Base-by-base conservation (phyloP, 1,140 invertebrate species). In the Drosophila santomea region DNA sequence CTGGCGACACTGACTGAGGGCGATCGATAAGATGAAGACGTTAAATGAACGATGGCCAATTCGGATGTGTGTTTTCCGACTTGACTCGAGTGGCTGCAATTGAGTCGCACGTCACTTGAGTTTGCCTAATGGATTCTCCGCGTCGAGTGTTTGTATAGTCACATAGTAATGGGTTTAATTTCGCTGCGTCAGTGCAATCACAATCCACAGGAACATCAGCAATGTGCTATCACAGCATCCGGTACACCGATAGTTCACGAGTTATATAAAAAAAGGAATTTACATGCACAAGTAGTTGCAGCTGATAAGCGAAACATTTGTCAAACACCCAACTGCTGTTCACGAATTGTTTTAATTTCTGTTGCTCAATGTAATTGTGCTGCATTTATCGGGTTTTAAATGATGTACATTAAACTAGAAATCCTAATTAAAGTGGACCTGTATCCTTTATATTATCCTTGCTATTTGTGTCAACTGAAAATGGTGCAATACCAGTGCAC, bases 1-100 rank as follows among this genome's bases (percentile, higher is more conserved):
- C 57, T 5, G n/a, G 39, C 28, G 67, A 71, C 58, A 63, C 15
- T 66, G 79, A 82, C 74, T n/a, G 66, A 88, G 73, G 63, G 58
- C 66, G 20, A 45, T 54, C 43, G 79, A 88, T 88, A 83, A 57
- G 11, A 39, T 36, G n/a, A 6, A 17, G 83, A 86, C 78, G 54
- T 55, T 48, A 44, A 32, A 63, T 85, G 80, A 86, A 43, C 80
- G 82, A 88, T 88, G 63, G 72, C 74, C 78, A 81, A 80, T 80
- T 75, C 35, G 47, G 38, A 12, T 44, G 66, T 62, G 77, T 50
- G 52, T 50, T 44, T 63, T 54, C 11, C 5, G 41, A 64, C 41
- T 58, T 14, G 17, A 11, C 20, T 73, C 60, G 14, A 78, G 59
- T 72, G 48, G 11, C 43, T 47, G 10, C 20, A 61, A 69, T 45